Percentiles rank a stretch among this genome's conserved stretches.
Evolutionary conservation across 2,113 vertebrate genomes (phyloP).

Genomic region (Scomber japonicus): DNA sequence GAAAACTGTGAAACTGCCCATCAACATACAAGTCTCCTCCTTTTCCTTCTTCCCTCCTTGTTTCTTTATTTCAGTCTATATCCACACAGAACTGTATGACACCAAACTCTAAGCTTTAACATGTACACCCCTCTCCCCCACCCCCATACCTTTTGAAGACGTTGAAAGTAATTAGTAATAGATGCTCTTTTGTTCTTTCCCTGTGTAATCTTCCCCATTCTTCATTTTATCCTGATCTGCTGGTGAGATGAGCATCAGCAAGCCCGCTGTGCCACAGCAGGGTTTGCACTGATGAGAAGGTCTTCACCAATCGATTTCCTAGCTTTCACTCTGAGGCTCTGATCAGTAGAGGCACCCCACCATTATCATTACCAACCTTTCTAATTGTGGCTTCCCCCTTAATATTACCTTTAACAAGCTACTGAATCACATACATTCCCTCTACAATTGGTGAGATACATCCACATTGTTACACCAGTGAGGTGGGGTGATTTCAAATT

Average conservation of each 20-base stretch:
- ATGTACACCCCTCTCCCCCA: neutral
- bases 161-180: conserved; percentile 40
- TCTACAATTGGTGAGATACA: neutral
- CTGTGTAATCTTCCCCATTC: conserved; percentile 25
- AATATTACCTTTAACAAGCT: conserved; percentile 13
- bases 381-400: conserved; percentile 13
- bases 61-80: neutral
- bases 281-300: conserved; percentile 56
- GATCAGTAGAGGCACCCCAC: conserved; percentile 9
- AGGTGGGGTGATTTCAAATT: no score
- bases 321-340: conserved; percentile 34
- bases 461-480: neutral
- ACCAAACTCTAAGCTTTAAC: neutral
- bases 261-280: conserved; percentile 52
- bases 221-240: conserved; percentile 35
- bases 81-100: neutral
- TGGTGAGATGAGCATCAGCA: conserved; percentile 42
- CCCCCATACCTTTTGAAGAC: conserved; percentile 1
- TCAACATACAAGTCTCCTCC: neutral
- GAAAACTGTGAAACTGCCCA: neutral
- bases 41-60: neutral
- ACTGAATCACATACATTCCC: neutral
- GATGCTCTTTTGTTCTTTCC: conserved; percentile 26
- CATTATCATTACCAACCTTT: neutral
- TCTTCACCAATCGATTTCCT: conserved; percentile 43